Evolutionary conservation across 2,113 vertebrate genomes (phyloP).

Genomic region (Diglossa brunneiventris): DNA sequence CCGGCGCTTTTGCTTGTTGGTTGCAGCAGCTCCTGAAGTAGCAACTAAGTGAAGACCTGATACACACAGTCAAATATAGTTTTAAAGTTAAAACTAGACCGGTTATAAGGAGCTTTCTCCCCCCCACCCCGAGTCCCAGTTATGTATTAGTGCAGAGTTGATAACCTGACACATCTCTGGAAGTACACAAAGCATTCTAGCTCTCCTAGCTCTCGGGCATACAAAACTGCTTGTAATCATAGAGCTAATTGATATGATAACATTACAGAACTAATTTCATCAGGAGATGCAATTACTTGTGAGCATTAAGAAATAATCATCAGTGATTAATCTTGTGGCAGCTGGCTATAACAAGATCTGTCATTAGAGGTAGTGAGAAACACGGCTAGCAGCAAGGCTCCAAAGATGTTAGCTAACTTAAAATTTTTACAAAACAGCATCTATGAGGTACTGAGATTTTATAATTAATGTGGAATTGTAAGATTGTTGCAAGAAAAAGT

Average conservation of each 20-base stretch:
- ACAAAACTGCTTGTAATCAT: background rate
- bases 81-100: background rate
- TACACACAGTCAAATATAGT: background rate
- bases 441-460: background rate
- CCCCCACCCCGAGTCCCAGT: accelerated
- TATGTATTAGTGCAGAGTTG: background rate
- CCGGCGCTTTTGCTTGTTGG: background rate
- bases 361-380: background rate
- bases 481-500: background rate
- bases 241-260: background rate
- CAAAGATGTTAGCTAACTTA: background rate
- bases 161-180: background rate
- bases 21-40: background rate
- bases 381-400: background rate
- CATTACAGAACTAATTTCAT: background rate
- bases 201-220: background rate
- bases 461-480: background rate
- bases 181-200: accelerated
- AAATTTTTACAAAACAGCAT: background rate
- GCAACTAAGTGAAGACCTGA: background rate
- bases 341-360: background rate
- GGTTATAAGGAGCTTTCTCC: background rate
- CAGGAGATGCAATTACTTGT: background rate
- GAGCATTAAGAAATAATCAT: background rate
- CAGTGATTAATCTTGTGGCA: background rate